These are phyloP conservation scores for Thamnophis sirtalis DNA, from an alignment of 2,113 vertebrate genomes.

Conservation along the genomic window DNA sequence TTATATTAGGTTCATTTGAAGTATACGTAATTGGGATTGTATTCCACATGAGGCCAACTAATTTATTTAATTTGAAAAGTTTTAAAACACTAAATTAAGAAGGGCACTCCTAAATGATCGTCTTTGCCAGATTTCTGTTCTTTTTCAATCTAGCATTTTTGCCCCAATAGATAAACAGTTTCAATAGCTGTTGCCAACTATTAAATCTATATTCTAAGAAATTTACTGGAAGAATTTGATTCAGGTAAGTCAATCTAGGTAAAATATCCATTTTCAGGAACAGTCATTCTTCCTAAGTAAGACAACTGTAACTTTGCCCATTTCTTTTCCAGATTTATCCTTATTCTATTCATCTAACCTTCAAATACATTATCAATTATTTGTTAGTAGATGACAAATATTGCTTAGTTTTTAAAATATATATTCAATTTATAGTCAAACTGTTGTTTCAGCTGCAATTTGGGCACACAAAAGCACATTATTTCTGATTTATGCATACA, in stretches of 20 bases:
- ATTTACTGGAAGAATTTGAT: neutral
- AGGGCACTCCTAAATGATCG: neutral
- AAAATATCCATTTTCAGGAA: neutral
- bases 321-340: neutral
- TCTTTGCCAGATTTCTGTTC: neutral
- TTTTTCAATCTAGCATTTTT: neutral
- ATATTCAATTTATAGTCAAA: neutral
- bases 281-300: neutral
- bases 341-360: neutral
- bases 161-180: neutral
- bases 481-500: neutral
- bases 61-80: neutral
- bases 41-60: neutral
- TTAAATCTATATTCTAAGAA: neutral
- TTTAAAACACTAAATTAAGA: neutral
- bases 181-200: neutral
- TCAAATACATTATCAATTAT: neutral
- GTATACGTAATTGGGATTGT: neutral
- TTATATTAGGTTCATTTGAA: neutral
- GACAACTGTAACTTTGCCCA: neutral
- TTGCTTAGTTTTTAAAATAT: neutral
- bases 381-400: neutral
- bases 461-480: neutral
- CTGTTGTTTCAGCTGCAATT: neutral
- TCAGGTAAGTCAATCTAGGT: neutral